These are phyloP conservation scores for Xiphydria camelus DNA, from an alignment of 2,888 invertebrate species.

Conservation along the genomic window DNA sequence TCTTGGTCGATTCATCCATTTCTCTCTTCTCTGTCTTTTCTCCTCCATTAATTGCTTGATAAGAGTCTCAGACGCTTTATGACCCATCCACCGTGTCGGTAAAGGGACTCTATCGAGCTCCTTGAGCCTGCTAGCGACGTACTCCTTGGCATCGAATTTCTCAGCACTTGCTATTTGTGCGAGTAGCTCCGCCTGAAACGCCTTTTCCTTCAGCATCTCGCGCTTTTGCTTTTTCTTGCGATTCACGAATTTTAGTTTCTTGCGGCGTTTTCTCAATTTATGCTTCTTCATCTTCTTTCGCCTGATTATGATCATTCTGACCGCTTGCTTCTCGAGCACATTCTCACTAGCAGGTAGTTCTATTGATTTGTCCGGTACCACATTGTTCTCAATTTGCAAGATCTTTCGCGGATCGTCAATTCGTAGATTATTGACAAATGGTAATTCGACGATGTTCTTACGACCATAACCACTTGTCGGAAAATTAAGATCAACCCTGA, in stretches of 20 bases:
- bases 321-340: constrained; percentile 70
- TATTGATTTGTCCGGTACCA: constrained; percentile 59
- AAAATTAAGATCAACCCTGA: constrained; percentile 37
- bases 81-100: constrained; percentile 64
- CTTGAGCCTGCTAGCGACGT: constrained; percentile 68
- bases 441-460: constrained; percentile 28
- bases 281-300: constrained; percentile 87
- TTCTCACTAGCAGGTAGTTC: constrained; percentile 58
- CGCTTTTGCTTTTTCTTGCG: constrained; percentile 71
- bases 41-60: constrained; percentile 70
- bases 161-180: constrained; percentile 73
- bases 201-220: constrained; percentile 75
- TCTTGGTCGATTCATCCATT: constrained; percentile 25
- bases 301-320: constrained; percentile 75
- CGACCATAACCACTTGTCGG: constrained; percentile 15
- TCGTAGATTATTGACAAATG: constrained; percentile 29
- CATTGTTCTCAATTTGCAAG: constrained; percentile 40
- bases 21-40: constrained; percentile 56
- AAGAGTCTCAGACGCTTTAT: constrained; percentile 68
- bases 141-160: constrained; percentile 74
- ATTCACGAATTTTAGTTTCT: constrained; percentile 77
- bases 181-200: constrained; percentile 73
- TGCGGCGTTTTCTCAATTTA: constrained; percentile 77
- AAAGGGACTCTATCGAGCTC: constrained; percentile 66
- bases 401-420: constrained; percentile 40